phyloP scores from a whole-genome alignment of 2,797 vertebrate species.

The Lithobates sylvaticus region DNA sequence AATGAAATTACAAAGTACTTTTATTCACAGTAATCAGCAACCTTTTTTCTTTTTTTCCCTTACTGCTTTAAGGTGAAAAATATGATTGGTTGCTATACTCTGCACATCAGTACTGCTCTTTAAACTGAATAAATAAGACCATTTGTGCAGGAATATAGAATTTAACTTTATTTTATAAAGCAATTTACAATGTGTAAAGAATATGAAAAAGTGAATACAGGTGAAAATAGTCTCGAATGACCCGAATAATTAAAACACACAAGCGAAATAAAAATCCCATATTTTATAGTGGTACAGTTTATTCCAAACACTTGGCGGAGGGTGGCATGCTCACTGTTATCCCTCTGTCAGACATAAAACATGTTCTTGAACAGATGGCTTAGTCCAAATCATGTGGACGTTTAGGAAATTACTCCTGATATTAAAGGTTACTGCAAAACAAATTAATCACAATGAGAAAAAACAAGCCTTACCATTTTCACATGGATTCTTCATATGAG shows the following conservation, averaged over 20 bases:
- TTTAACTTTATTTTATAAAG: not conserved
- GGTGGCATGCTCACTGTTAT: not conserved
- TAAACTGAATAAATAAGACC: not conserved
- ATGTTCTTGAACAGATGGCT: not conserved
- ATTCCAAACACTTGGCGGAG: not conserved
- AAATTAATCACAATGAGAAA: not conserved
- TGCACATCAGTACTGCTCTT: not conserved
- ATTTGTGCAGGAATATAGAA: not conserved
- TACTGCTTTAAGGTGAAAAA: not conserved
- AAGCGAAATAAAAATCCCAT: not conserved
- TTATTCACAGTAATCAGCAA: not conserved
- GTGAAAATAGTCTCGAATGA: not conserved
- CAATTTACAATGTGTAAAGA: not conserved
- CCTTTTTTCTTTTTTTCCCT: too few relatives aligned
- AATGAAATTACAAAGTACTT: not conserved
- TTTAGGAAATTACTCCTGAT: not conserved
- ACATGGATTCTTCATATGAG: not conserved
- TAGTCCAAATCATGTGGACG: not conserved
- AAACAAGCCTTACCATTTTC: constrained; percentile 40
- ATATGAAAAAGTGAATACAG: not conserved
- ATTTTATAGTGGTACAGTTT: not conserved
- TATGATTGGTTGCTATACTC: not conserved
- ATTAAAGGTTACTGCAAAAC: not conserved
- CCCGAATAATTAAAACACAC: not conserved
- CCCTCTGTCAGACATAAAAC: not conserved